Evolutionary conservation across 1,140 invertebrate genomes (phyloP), one percentile per base, ranked within the genome.

Genomic region (Leptopilina clavipes): DNA sequence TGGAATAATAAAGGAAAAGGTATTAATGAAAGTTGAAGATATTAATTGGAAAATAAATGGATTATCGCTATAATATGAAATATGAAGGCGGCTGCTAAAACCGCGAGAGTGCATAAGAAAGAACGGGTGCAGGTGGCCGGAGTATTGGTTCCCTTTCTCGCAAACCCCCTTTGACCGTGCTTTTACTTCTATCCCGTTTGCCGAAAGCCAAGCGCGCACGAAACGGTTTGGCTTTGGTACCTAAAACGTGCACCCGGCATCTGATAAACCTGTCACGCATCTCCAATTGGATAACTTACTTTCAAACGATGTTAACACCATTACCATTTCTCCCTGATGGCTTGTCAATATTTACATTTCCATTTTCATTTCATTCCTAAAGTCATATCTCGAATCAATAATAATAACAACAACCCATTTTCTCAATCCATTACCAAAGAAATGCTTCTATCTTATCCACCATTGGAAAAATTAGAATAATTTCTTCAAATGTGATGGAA

Each of bases 61-160:
- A 87, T 88, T 88, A 86, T 87, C 84, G 84, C 82, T 86, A 86
- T n/a, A n/a, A 87, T 87, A 89, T 87, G 85, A 88, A 86, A 87
- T 87, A 88, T 86, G 83, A 76, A 85, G 83, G 85, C 86, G 86
- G 86, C 86, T 87, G 86, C 81, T 78, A 72, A 73, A 75, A 80
- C 73, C 81, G 77, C 85, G 81, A 86, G 81, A 70, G 83, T 5
- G 84, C n/a, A n/a, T n/a, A 84, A 87, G 84, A 85, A 83, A 86
- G 83, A 85, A 88, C 83, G 81, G 82, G 81, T 82, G 86, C 87
- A 80, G 78, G 80, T 79, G 77, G 59, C 76, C 74, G 56, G 18
- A 44, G 18, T 72, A 45, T 45, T 40, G 7, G n/a, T 65, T 65
- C 59, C 59, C 59, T 65, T 31, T 31, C 56, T 52, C 48, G 48